Evolutionary conservation across 2,888 invertebrate genomes (phyloP).

Genomic region (Andrena bicolor): DNA sequence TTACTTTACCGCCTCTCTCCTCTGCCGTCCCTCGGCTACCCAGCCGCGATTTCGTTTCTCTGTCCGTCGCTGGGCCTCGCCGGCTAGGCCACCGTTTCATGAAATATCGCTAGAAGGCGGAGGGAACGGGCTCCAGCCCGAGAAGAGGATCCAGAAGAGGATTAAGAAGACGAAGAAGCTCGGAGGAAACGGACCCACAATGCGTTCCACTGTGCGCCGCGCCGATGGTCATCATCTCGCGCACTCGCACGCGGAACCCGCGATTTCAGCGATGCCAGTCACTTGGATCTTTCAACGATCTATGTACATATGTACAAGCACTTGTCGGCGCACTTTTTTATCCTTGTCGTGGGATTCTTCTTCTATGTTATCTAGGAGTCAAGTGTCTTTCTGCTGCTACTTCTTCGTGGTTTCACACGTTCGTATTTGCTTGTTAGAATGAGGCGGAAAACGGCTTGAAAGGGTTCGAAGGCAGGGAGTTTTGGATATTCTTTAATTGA

Average conservation of each 20-base stretch:
- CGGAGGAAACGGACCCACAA: conserved; percentile 67
- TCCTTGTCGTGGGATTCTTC: neutral
- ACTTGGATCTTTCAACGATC: no score
- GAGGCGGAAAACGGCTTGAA: neutral
- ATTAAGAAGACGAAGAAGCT: conserved; percentile 59
- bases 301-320: no score
- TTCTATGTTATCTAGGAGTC: neutral
- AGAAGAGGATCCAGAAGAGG: conserved; percentile 24
- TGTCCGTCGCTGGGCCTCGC: conserved; percentile 3
- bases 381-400: neutral
- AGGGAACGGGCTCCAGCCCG: conserved; percentile 32
- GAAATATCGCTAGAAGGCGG: conserved; percentile 21
- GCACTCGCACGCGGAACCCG: neutral
- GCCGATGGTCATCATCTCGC: conserved; percentile 12
- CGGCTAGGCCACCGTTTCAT: conserved; percentile 28
- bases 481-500: neutral
- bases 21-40: conserved; percentile 13
- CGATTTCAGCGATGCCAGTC: conserved; percentile 14
- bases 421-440: neutral
- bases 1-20: conserved; percentile 64
- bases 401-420: neutral
- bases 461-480: neutral
- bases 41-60: conserved; percentile 25
- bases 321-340: neutral
- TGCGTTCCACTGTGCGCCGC: conserved; percentile 70